Evolutionary conservation across 2,113 vertebrate species (phyloP), one percentile per base, ranked within the genome.

Genomic region (Calidris pygmaea): DNA sequence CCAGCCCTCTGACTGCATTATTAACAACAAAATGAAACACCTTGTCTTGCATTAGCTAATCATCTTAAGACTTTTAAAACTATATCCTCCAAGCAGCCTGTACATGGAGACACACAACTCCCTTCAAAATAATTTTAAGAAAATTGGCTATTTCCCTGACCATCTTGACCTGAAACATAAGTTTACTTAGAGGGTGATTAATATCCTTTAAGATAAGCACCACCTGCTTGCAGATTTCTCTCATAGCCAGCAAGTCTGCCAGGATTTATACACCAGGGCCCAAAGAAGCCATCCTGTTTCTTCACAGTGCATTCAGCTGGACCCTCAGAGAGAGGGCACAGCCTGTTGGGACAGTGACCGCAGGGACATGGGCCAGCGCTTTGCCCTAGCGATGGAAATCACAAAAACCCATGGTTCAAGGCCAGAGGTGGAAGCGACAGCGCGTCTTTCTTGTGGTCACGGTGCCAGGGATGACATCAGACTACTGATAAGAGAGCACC

Each of bases 381-480:
- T 58, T 41, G 29, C 41, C 41, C 34, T 41, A 4, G 18, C 24
- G 21, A 4, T 1, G 8, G 20, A 48, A 63, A 35, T 12, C 55
- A 24, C 2, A 4, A 5, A 39, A 27, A 13, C 5, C 11, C n/a
- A 7, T 4, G 34, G 52, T 7, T 26, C 56, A 35, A 63, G 83
- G 47, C 6, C 41, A 34, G 23, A 20, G 29, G 2, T 19, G n/a
- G 34, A 70, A 24, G 2, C 1, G 2, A 14, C 16, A 27, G 12
- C 0, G 0, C 1, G 1, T 7, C 24, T 53, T 60, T 18, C 53
- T 65, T 5, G 2, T 4, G 9, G 59, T 16, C 3, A 4, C 0
- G 8, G 24, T 2, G 6, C 21, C 24, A 39, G 18, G 34, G 13
- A 5, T 27, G 26, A 14, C 26, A 27, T 17, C 0, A 2, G 12